A percentile compares a stretch with the other conserved stretches of the same genome.
Conservation (phyloP, 2,113 vertebrate genomes). For the Rhodinocichla rosea region DNA sequence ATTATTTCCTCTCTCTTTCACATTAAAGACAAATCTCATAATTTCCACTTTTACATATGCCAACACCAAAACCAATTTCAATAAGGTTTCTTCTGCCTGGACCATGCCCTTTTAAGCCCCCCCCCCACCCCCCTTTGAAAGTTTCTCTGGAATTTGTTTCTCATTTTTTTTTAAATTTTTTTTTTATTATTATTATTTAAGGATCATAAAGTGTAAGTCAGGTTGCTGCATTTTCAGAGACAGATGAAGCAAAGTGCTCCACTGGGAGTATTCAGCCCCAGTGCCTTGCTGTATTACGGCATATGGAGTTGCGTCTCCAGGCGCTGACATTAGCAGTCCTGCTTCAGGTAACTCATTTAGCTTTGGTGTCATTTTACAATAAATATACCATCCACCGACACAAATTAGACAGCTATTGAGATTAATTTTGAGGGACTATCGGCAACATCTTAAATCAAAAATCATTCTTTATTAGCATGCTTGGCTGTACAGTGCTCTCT, state of each 20-base stretch:
- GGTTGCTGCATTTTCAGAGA: conserved; percentile 68
- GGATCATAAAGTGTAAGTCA: conserved; percentile 54
- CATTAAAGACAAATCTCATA: not conserved
- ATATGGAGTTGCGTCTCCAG: conserved; percentile 76
- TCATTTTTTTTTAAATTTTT: not conserved
- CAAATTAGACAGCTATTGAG: conserved; percentile 89
- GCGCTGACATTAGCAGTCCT: conserved; percentile 78
- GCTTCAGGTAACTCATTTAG: conserved; percentile 86
- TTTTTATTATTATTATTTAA: conserved; percentile 70
- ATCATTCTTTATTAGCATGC: conserved; percentile 83
- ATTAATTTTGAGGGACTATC: conserved; percentile 86
- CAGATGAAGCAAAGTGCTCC: conserved; percentile 70
- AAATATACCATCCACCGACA: conserved; percentile 85
- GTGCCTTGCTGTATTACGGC: conserved; percentile 43
- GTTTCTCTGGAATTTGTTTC: not conserved
- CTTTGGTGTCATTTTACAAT: conserved; percentile 85
- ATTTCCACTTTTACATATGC: not conserved
- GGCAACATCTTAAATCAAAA: conserved; percentile 86
- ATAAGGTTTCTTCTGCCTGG: not conserved
- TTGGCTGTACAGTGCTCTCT: conserved; percentile 56
- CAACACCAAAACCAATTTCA: not conserved
- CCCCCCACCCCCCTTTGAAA: not conserved
- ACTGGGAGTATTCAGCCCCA: conserved; percentile 64
- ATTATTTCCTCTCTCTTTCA: not conserved
- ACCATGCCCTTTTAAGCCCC: not conserved